These are phyloP conservation scores for Drosophila sturtevanti DNA, from an alignment of 1,140 invertebrate species.

Conservation along the genomic window DNA sequence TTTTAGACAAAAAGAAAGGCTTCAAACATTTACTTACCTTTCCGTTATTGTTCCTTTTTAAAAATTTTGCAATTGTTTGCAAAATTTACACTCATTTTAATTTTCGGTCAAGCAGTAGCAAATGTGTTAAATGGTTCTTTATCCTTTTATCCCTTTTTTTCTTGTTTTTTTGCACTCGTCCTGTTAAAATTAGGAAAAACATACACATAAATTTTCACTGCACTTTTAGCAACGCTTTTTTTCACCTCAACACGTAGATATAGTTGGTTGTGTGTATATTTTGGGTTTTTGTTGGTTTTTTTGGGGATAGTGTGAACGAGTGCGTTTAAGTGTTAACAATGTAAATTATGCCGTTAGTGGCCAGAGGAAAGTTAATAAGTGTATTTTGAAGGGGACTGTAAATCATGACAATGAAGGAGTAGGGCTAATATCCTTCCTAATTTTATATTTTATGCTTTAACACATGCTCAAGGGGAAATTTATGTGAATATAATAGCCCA, in stretches of 20 bases:
- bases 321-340: conserved; percentile 82
- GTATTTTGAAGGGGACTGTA: conserved; percentile 60
- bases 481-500: conserved; percentile 51
- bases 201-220: conserved; percentile 69
- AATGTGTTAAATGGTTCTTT: conserved; percentile 66
- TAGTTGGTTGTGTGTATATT: no score
- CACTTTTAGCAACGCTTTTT: conserved; percentile 29
- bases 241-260: no score
- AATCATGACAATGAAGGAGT: conserved; percentile 61
- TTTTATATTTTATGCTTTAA: conserved; percentile 35
- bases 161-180: neutral
- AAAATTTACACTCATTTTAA: conserved; percentile 76
- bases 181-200: conserved; percentile 11
- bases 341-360: conserved; percentile 74
- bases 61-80: conserved; percentile 74
- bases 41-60: neutral
- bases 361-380: conserved; percentile 70
- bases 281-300: conserved; percentile 4
- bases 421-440: conserved; percentile 29
- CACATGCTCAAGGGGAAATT: conserved; percentile 21
- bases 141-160: conserved; percentile 10
- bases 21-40: conserved; percentile 25
- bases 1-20: conserved; percentile 5
- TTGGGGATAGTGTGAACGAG: conserved; percentile 45
- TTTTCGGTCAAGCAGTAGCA: conserved; percentile 53